These are phyloP conservation scores for Strigamia transsilvanica DNA, from an alignment of 2,888 invertebrate genomes.

Conservation along the genomic window DNA sequence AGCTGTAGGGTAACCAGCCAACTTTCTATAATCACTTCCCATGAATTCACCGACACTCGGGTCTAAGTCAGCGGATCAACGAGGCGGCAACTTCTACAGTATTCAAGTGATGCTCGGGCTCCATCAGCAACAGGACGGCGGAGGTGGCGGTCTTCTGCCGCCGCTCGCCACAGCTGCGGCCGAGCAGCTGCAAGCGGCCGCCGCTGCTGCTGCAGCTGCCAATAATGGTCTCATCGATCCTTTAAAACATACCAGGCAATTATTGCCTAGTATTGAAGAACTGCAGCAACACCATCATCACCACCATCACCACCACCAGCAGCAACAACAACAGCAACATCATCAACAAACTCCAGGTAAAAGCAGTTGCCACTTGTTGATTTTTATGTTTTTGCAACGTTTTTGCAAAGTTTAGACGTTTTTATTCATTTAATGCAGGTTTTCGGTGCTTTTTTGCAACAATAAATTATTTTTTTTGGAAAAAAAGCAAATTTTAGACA, in stretches of 20 bases:
- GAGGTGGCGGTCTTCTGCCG: conserved; percentile 12
- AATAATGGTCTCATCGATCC: conserved; percentile 14
- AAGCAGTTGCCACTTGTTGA: neutral
- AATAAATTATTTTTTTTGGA: too few relatives aligned
- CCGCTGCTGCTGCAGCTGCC: neutral
- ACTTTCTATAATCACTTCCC: conserved; percentile 10
- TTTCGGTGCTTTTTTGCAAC: too few relatives aligned
- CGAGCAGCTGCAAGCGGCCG: neutral
- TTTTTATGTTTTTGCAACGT: too few relatives aligned
- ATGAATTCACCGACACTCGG: conserved; percentile 33
- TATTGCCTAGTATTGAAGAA: neutral
- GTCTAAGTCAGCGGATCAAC: conserved; percentile 7
- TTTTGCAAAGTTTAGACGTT: too few relatives aligned
- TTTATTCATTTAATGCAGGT: too few relatives aligned
- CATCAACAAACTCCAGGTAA: neutral
- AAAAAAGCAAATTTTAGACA: too few relatives aligned
- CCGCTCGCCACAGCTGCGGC: neutral
- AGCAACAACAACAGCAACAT: neutral
- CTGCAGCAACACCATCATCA: conserved; percentile 29
- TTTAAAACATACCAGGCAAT: conserved; percentile 27
- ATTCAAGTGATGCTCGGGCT: conserved; percentile 59
- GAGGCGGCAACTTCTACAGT: conserved; percentile 60
- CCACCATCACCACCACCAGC: conserved; percentile 52
- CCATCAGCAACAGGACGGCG: conserved; percentile 55
- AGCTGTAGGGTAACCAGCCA: conserved; percentile 10